Percentiles rank a stretch among this genome's conserved stretches.
phyloP scores from a whole-genome alignment of 2,797 vertebrate species.

The Catamblyrhynchus diadema region DNA sequence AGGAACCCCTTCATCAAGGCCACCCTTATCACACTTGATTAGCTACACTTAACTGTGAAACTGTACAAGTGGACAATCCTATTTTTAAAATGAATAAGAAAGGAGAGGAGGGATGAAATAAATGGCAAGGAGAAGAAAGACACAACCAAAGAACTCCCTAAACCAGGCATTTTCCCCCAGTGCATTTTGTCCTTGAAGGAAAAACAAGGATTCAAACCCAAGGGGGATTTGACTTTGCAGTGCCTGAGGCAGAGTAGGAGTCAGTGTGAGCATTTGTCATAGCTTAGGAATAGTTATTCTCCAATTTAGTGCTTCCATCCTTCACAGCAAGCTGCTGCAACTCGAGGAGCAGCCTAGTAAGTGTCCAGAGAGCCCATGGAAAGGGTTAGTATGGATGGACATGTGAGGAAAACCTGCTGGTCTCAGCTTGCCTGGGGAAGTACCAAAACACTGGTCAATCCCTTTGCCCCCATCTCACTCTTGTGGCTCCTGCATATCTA shows the following conservation, averaged over 20 bases:
- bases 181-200: not conserved
- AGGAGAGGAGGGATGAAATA: not conserved
- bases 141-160: not conserved
- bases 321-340: not conserved
- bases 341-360: not conserved
- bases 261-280: not conserved
- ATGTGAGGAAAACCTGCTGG: not conserved
- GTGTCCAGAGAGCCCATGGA: not conserved
- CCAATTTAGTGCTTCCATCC: not conserved
- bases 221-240: not conserved
- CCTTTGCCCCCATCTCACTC: not conserved
- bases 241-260: not conserved
- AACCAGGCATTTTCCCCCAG: not conserved
- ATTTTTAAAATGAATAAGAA: not conserved
- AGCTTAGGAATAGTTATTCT: not conserved
- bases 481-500: not conserved
- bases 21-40: not conserved
- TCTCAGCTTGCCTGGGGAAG: not conserved
- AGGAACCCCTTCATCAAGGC: not conserved
- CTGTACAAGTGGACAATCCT: accelerated
- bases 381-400: not conserved
- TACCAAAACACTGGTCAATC: not conserved
- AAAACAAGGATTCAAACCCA: not conserved
- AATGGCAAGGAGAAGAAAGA: not conserved
- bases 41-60: not conserved